A percentile compares a stretch with the other conserved stretches of the same genome.
Conservation (phyloP, 2,888 invertebrate species). For the Drosophila dives region DNA sequence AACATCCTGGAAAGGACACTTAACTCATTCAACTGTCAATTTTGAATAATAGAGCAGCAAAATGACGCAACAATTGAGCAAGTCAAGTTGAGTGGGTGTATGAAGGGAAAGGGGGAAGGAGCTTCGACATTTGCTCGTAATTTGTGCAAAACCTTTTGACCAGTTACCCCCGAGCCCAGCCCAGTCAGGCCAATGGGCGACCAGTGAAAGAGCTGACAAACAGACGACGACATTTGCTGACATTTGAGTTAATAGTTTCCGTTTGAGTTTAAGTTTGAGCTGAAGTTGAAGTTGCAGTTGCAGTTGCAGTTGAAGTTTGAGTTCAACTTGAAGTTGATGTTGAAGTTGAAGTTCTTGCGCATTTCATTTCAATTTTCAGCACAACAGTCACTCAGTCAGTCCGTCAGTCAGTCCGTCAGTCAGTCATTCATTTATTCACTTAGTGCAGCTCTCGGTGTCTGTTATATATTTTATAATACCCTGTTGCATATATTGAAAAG, state of each 20-base stretch:
- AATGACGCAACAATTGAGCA: slow-evolving; percentile 70
- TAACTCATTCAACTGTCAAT: slow-evolving; percentile 75
- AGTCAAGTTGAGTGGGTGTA: slow-evolving; percentile 11
- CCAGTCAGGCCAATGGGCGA: slow-evolving; percentile 1
- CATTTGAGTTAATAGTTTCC: slow-evolving; percentile 8
- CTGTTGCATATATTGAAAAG: neutral
- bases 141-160: slow-evolving; percentile 68
- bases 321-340: neutral
- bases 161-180: slow-evolving; percentile 3
- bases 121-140: slow-evolving; percentile 67
- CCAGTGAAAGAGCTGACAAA: neutral
- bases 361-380: slow-evolving; percentile 64
- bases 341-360: slow-evolving; percentile 32
- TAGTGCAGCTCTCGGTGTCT: slow-evolving; percentile 17
- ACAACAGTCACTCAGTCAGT: slow-evolving; percentile 40
- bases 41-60: slow-evolving; percentile 76
- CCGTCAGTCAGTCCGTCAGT: slow-evolving; percentile 29
- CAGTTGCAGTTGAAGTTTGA: neutral
- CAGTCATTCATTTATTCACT: slow-evolving; percentile 46
- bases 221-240: slow-evolving; percentile 10
- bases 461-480: neutral
- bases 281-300: neutral
- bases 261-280: neutral
- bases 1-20: slow-evolving; percentile 57
- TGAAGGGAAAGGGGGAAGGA: neutral